These are phyloP conservation scores for Apocrypta bakeri DNA, from an alignment of 1,140 invertebrate species.

Conservation along the genomic window DNA sequence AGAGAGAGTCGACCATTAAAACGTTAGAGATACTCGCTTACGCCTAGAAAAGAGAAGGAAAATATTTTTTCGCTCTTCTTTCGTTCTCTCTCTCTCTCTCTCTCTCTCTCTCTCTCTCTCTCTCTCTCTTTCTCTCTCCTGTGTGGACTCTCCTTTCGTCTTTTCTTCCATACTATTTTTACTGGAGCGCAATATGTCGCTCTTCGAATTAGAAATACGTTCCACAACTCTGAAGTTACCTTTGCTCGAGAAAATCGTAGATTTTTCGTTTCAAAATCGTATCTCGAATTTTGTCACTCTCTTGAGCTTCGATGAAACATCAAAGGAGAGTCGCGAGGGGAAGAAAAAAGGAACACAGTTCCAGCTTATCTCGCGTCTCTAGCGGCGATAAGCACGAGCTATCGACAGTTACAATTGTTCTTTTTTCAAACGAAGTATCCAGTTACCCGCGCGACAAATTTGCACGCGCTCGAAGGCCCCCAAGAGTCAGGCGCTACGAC, in stretches of 20 bases:
- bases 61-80: constrained; percentile 46
- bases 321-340: not conserved
- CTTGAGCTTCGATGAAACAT: not conserved
- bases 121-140: constrained; percentile 19
- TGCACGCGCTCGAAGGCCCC: constrained; percentile 23
- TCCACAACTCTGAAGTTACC: not conserved
- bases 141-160: not conserved
- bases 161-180: constrained; percentile 1
- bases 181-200: not conserved
- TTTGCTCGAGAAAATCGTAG: not conserved
- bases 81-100: constrained; percentile 35
- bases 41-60: constrained; percentile 31
- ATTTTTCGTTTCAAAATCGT: not conserved
- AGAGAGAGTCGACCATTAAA: constrained; percentile 36
- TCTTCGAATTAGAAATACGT: not conserved
- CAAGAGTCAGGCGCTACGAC: constrained; percentile 34
- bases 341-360: too few relatives aligned
- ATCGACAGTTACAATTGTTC: constrained; percentile 15
- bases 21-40: constrained; percentile 19
- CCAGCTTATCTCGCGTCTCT: not conserved
- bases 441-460: constrained; percentile 49
- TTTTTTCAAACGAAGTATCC: constrained; percentile 42
- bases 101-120: constrained; percentile 21
- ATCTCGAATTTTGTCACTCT: too few relatives aligned
- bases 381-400: not conserved